Base-by-base conservation (phyloP, 1,140 invertebrate species). In the Drosophila sturtevanti region DNA sequence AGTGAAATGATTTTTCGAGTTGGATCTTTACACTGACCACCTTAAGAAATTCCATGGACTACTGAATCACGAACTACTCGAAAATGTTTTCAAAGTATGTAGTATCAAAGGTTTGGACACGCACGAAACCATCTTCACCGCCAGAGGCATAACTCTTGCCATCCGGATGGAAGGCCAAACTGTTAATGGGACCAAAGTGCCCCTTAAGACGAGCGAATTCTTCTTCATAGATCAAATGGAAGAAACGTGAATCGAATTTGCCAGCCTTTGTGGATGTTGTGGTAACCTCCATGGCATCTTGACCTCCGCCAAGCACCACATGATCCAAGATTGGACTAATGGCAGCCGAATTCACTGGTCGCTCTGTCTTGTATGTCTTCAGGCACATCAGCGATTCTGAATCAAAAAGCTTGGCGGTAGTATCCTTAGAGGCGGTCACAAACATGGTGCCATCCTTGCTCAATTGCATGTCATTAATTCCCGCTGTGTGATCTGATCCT, bases 171-270 rank as follows among this genome's bases (percentile, higher is more conserved):
- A 99, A 99, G 51, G 97, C 97, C 61, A 99, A 94, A 92, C 97
- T 98, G 94, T 99, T 99, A 81, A 99, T 99, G 1, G 99, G 99
- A 81, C 99, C 99, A 91, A 99, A 99, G 93, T 99, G 99, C 56
- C 98, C 99, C 92, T 99, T 99, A 0, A 99, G 96, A 62, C 98
- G 93, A 0, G 96, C 99, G 93, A 99, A 99, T 93, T 99, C 99
- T 93, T 99, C 98, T 93, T 99, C 99, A 92, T 99, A 99, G n/a
- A 99, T 96, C 51, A 99, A 92, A 93, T 99, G 98, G 94, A 97
- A 99, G 92, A 99, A 99, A 52, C 98, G 94, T 3, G 99, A 98
- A 92, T 99, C 99, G 91, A 99, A 99, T 93, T 99, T 99, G 22
- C 99, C 99, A 64, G 97, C 95, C 79, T 97, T 95, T 0, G 98